Evolutionary conservation across 2,888 invertebrate genomes (phyloP), one percentile per base, ranked within the genome.

Genomic region (Tromatobia lineatoria): DNA sequence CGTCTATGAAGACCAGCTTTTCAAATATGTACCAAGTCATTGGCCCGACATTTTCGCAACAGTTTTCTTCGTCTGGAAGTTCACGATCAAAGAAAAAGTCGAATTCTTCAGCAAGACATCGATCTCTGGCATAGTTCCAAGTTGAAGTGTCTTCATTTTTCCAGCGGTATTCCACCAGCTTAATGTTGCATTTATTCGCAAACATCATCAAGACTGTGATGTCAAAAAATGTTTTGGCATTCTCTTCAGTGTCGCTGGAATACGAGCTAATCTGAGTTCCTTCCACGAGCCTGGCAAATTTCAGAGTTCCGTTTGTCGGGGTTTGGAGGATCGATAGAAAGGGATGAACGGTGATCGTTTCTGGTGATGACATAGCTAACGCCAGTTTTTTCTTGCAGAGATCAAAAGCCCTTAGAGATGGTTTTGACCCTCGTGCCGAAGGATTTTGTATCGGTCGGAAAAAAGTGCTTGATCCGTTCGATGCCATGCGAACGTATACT

Each of bases 11-110:
- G 1, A 57, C 29, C 2, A 77, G 4, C 10, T 8, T 8, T 13
- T 77, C 67, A 20, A 18, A 67, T 15, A 7, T 69, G 67, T 47
- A 69, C 67, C 67, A 77, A 10, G 18, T 29, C 0, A 67, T n/a
- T 2, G 47, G 18, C 18, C 47, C 45, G 67, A 67, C 42, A 0
- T 13, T 13, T n/a, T 18, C 10, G 11, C 18, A 25, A 0, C 20
- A 57, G 10, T 47, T n/a, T 3, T 3, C 25, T 13, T 50, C 6
- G 3, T 25, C 20, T 18, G 67, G 29, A 18, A 47, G 25, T 13
- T 34, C 4, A 15, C 25, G 34, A 45, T 45, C 57, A 15, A 59
- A 77, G 25, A 77, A 77, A 6, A 34, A 47, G 18, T 77, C 77
- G 1, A 67, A 67, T 45, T 77, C 57, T 7, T 20, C 20, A 1